Conservation (phyloP, 2,888 invertebrate species). For the Philereme transversata region DNA sequence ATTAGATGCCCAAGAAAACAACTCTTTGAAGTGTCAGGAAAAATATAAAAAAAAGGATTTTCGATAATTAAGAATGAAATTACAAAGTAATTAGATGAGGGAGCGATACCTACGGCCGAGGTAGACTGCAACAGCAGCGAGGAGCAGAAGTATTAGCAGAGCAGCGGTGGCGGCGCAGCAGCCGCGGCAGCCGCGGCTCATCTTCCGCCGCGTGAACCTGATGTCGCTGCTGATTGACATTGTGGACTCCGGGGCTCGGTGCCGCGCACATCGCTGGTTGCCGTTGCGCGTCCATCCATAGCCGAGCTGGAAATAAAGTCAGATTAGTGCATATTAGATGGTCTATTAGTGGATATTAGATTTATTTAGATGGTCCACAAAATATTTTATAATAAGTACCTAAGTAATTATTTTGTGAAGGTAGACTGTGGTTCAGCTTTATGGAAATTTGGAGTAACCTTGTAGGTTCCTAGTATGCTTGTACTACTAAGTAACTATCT, state of each 20-base stretch:
- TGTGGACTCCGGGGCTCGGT: slow-evolving; percentile 88
- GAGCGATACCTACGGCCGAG: slow-evolving; percentile 83
- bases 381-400: no score
- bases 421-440: no score
- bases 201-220: slow-evolving; percentile 92
- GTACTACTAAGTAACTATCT: no score
- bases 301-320: slow-evolving; percentile 57
- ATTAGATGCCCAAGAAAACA: no score
- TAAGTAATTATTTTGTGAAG: no score
- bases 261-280: slow-evolving; percentile 66
- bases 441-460: no score
- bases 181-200: slow-evolving; percentile 93
- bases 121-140: slow-evolving; percentile 83
- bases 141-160: slow-evolving; percentile 90
- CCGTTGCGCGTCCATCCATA: slow-evolving; percentile 73
- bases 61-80: no score
- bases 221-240: slow-evolving; percentile 95
- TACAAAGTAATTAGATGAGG: slow-evolving; percentile 5
- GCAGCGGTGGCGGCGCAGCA: slow-evolving; percentile 94
- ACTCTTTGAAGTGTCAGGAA: no score
- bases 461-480: no score
- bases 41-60: no score
- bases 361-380: no score
- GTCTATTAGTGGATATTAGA: no score
- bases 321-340: neutral